Evolutionary conservation across 2,113 vertebrate genomes (phyloP), one percentile per base, ranked within the genome.

Genomic region (Crypturellus undulatus): DNA sequence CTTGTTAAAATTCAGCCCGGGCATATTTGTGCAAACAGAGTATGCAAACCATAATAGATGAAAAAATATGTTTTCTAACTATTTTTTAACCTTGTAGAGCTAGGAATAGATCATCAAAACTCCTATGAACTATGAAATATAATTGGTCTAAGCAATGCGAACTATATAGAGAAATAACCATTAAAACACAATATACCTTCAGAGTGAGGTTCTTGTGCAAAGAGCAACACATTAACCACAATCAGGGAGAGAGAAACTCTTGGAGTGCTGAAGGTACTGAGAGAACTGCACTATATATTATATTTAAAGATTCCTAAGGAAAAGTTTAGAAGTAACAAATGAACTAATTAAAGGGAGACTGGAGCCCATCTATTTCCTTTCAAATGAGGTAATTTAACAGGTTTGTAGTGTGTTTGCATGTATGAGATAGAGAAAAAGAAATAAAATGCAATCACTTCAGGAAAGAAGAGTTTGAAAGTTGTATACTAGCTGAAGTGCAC

Each of bases 251-350:
- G 26, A 84, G 47, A 84, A 95, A 76, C 51, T 79, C 2, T n/a
- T 34, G 34, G 60, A 73, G 20, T 24, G 32, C n/a, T 68, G 70
- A 65, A 93, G 89, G 20, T 59, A 72, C 47, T 38, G 34, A 79
- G 69, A 79, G 78, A 51, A 20, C 51, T 26, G 16, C 14, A 26
- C 43, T 42, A 64, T 51, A 75, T 3, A 77, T 83, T 94, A 89
- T 34, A 42, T 52, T 54, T 82, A 81, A 84, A 89, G 75, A 91
- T 68, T 87, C 81, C 78, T 84, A 43, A 72, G 38, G 47, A 63
- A 68, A 90, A 75, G 79, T 84, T 90, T 81, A 69, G 69, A 93
- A 92, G 84, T 93, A 95, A 95, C 77, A 93, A 93, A 92, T 90
- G 19, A 91, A 92, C 22, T 22, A 9, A 89, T 95, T 93, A 51